These are phyloP conservation scores for Chrysodeixis includens DNA, from an alignment of 2,888 invertebrate genomes.

Conservation along the genomic window DNA sequence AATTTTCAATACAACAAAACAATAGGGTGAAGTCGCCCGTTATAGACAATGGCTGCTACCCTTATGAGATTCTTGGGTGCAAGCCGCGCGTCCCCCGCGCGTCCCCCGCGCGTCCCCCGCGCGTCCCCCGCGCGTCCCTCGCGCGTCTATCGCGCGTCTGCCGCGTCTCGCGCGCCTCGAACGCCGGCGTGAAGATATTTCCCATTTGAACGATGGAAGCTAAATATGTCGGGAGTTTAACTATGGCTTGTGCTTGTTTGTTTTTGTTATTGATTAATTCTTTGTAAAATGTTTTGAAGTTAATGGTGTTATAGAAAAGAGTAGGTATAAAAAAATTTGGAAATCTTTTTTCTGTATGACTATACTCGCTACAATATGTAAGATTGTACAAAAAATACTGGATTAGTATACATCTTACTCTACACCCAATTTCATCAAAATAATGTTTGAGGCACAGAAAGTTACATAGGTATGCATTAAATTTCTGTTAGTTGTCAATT, in stretches of 20 bases:
- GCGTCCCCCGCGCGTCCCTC: slow-evolving; percentile 49
- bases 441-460: too few relatives aligned
- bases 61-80: slow-evolving; percentile 53
- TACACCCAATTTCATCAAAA: too few relatives aligned
- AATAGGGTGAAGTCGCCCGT: slow-evolving; percentile 39
- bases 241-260: background rate
- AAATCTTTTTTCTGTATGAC: too few relatives aligned
- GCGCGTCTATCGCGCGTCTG: slow-evolving; percentile 43
- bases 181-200: slow-evolving; percentile 51
- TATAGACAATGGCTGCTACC: slow-evolving; percentile 58
- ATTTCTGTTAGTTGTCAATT: too few relatives aligned
- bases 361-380: too few relatives aligned
- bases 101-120: slow-evolving; percentile 30
- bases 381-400: too few relatives aligned
- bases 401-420: too few relatives aligned
- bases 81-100: slow-evolving; percentile 47
- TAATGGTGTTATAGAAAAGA: too few relatives aligned
- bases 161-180: slow-evolving; percentile 35
- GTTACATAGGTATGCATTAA: too few relatives aligned
- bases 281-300: background rate
- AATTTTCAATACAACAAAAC: slow-evolving; percentile 51
- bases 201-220: slow-evolving; percentile 36
- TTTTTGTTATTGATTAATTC: background rate
- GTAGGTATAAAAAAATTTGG: too few relatives aligned
- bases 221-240: slow-evolving; percentile 34